Conservation (phyloP, 2,888 invertebrate species). For the Heliconius aoede region DNA sequence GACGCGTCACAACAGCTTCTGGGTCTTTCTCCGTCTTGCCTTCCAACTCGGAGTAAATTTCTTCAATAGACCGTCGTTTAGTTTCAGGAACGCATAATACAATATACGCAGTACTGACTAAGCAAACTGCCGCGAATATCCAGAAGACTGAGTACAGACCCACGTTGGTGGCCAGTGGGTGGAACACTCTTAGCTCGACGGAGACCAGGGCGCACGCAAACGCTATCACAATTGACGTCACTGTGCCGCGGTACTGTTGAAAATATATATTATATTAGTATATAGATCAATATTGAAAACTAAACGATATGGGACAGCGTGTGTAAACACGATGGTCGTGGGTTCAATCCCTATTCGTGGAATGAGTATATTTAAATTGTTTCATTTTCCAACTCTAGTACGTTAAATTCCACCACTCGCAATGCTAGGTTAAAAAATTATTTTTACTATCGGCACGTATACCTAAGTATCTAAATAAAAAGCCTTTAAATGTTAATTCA, state of each 20-base stretch:
- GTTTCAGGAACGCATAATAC: conserved; percentile 71
- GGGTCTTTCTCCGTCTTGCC: conserved; percentile 64
- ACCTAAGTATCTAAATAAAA: no score
- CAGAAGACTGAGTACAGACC: conserved; percentile 73
- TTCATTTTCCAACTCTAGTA: no score
- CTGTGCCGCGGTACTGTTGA: conserved; percentile 74
- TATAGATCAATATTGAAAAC: no score
- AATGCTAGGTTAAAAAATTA: no score
- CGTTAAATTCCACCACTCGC: no score
- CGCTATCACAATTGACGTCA: conserved; percentile 74
- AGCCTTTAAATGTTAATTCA: no score
- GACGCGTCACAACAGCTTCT: conserved; percentile 69
- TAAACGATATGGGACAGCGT: no score
- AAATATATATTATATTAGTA: neutral
- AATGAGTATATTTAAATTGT: no score
- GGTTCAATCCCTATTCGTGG: no score
- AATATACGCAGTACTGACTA: conserved; percentile 73
- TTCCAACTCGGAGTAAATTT: conserved; percentile 72
- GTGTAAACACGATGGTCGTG: no score
- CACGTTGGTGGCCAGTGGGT: conserved; percentile 63
- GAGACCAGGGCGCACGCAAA: conserved; percentile 74
- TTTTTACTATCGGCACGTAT: no score
- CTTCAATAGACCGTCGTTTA: conserved; percentile 67
- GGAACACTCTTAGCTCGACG: conserved; percentile 72
- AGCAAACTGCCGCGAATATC: conserved; percentile 70